These are phyloP conservation scores for Ophion ellenae DNA, from an alignment of 2,888 invertebrate species.

Conservation along the genomic window DNA sequence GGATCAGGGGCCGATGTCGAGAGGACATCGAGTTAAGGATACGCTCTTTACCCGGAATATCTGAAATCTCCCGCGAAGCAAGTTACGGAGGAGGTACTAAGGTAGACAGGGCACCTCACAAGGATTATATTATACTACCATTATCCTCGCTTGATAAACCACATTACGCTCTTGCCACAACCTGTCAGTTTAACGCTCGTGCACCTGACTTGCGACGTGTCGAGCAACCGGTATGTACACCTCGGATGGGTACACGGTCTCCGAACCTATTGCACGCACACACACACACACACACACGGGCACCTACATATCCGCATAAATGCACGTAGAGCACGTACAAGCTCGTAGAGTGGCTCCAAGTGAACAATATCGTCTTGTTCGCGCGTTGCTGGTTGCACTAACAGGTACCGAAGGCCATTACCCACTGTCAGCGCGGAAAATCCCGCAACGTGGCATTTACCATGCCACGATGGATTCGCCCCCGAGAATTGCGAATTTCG, in stretches of 20 bases:
- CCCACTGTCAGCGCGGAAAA: constrained; percentile 31
- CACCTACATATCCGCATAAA: background rate
- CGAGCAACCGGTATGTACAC: constrained; percentile 42
- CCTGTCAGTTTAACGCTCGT: constrained; percentile 43
- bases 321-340: background rate
- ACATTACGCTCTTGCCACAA: constrained; percentile 36
- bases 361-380: constrained; percentile 29
- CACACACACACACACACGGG: no score
- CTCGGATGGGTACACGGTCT: constrained; percentile 18
- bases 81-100: constrained; percentile 13
- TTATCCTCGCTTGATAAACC: constrained; percentile 53
- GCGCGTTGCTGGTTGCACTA: constrained; percentile 4
- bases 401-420: constrained; percentile 17
- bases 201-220: constrained; percentile 42
- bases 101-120: constrained; percentile 5
- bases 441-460: constrained; percentile 26
- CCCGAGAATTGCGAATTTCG: constrained; percentile 20
- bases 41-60: constrained; percentile 1
- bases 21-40: background rate
- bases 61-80: background rate
- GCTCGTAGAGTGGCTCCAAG: constrained; percentile 17
- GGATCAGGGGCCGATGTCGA: background rate
- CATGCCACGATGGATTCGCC: constrained; percentile 8
- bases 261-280: constrained; percentile 6
- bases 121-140: constrained; percentile 38